phyloP scores from a whole-genome alignment of 1,140 invertebrate species.

The Arion vulgaris region DNA sequence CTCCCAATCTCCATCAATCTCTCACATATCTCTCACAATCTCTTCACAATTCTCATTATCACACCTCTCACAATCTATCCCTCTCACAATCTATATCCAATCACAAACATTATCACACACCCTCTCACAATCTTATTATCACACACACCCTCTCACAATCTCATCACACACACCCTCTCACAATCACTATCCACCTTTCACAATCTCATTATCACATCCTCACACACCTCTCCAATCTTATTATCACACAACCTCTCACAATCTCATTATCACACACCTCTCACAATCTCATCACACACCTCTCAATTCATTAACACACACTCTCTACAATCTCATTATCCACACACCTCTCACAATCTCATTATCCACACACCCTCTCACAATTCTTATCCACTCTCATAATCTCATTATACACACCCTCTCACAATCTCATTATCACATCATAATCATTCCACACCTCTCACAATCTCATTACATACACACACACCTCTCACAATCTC shows the following conservation, averaged over 20 bases:
- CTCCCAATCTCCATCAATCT: neutral
- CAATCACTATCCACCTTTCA: neutral
- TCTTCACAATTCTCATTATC: neutral
- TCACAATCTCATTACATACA: neutral
- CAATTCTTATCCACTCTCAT: no score
- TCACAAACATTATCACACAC: neutral
- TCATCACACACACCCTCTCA: neutral
- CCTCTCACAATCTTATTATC: neutral
- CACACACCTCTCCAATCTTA: no score
- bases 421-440: neutral
- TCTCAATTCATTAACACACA: neutral
- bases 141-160: neutral
- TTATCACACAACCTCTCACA: neutral
- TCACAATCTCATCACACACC: no score
- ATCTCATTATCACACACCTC: neutral
- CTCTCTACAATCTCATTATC: neutral
- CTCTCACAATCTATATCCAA: neutral
- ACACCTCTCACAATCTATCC: neutral
- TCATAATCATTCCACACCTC: neutral
- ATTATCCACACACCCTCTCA: neutral
- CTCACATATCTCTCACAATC: no score
- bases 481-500: neutral
- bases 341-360: no score
- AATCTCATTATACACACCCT: neutral
- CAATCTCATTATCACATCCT: neutral